Base-by-base conservation (phyloP, 2,888 invertebrate genomes). In the Petrolisthes manimaculis region DNA sequence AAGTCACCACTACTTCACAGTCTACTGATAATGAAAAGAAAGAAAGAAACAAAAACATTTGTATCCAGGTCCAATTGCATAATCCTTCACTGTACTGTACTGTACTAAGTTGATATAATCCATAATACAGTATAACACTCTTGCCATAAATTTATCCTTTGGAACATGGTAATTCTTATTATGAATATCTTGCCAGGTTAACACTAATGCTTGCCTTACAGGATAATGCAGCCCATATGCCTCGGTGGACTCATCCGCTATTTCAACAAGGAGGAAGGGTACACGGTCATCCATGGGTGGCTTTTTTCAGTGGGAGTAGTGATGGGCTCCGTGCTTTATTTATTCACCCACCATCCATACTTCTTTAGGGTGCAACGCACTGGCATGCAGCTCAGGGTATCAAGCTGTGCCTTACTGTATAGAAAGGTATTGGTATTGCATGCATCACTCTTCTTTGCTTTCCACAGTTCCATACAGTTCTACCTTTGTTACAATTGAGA, bases 381-480 rank as follows among this genome's bases (percentile, higher is more conserved):
- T 93, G 97, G 97, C 82, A 96, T 97, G 96, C 95, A 96, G 93
- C 94, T 97, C 92, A 94, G 97, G 14, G 95, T 97, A 0, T 96
- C 96, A 0, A 95, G 96, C 92, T 97, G 97, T 92, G 95, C 96
- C 0, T 94, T 98, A 55, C 95, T 98, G 86, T 97, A 97, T 92
- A 95, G 97, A 92, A 97, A 97, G 95, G 97, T 96, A 93, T 51
- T 71, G 86, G 75, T 86, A 74, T 4, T 53, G 81, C 21, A 71
- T 71, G 21, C 61, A 71, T n/a, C 1, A 71, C n/a, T 61, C 5
- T 56, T 55, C 24, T 80, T 80, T 56, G 37, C 37, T 12, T 21
- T 55, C 24, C 24, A n/a, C 80, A 56, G 3, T 21, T 0, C 54
- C n/a, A 51, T 54, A 5, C 12, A 6, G 37, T 37, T 37, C 37